These are phyloP conservation scores for Crypturellus tataupa DNA, from an alignment of 2,797 vertebrate species.

Conservation along the genomic window DNA sequence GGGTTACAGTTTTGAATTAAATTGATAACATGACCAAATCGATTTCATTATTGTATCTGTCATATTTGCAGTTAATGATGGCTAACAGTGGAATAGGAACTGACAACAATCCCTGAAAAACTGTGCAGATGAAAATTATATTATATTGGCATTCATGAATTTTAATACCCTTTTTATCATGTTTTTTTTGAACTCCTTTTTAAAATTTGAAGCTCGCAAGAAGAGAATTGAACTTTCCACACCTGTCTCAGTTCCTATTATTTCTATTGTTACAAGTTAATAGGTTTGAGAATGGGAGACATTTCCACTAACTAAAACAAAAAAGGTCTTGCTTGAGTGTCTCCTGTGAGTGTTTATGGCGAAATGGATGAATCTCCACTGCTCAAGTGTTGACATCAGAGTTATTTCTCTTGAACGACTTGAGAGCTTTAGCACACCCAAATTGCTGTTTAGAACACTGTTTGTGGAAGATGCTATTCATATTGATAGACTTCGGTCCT, in stretches of 20 bases:
- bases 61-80: constrained; percentile 67
- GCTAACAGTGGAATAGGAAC: constrained; percentile 44
- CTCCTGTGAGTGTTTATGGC: constrained; percentile 34
- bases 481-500: constrained; percentile 37
- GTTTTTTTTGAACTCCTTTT: constrained; percentile 46
- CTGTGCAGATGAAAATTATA: constrained; percentile 50
- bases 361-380: constrained; percentile 14
- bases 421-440: constrained; percentile 48
- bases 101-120: constrained; percentile 67
- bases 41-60: constrained; percentile 74
- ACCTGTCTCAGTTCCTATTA: constrained; percentile 21
- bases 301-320: constrained; percentile 49
- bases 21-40: constrained; percentile 72
- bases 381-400: constrained; percentile 29
- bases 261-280: constrained; percentile 68
- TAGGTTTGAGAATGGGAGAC: constrained; percentile 49
- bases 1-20: constrained; percentile 59
- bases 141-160: constrained; percentile 55
- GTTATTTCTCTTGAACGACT: constrained; percentile 34
- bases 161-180: constrained; percentile 52
- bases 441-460: constrained; percentile 40
- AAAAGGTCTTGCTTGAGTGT: constrained; percentile 8
- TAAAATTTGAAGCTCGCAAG: constrained; percentile 51
- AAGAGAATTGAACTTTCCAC: constrained; percentile 56
- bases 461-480: not conserved